These are phyloP conservation scores for Ciconia boyciana DNA, from an alignment of 2,113 vertebrate genomes.

Conservation along the genomic window DNA sequence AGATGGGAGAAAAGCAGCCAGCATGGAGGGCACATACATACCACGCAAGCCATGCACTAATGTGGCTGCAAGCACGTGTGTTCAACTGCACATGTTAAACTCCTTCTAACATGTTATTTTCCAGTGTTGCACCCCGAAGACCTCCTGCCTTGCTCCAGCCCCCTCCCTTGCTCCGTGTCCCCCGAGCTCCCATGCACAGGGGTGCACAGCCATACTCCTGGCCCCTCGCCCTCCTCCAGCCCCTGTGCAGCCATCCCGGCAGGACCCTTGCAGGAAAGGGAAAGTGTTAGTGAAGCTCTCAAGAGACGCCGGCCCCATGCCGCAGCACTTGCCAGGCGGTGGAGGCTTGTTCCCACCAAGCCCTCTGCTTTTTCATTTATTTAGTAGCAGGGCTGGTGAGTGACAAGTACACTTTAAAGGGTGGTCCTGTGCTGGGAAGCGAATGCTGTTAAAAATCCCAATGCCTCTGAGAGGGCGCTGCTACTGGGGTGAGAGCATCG, in stretches of 20 bases:
- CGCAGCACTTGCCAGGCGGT: neutral
- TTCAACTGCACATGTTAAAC: accelerated
- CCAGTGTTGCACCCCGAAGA: neutral
- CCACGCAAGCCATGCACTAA: accelerated
- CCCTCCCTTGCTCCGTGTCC: accelerated
- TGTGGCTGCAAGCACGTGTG: neutral
- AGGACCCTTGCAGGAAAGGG: neutral
- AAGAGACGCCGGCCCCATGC: neutral
- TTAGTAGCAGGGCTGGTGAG: neutral
- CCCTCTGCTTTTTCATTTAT: neutral
- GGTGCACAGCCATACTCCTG: accelerated
- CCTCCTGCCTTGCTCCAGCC: neutral
- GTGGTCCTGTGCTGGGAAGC: neutral
- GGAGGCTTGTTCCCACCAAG: neutral
- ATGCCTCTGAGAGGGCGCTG: neutral
- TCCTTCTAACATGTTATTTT: neutral
- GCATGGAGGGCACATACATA: accelerated
- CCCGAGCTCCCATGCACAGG: accelerated
- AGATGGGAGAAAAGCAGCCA: neutral
- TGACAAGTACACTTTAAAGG: neutral
- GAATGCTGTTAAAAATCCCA: accelerated
- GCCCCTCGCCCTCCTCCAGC: neutral
- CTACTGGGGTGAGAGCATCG: neutral
- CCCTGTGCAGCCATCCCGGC: neutral
- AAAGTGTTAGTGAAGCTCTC: neutral